Percentiles rank a stretch among this genome's conserved stretches.
phyloP scores from a whole-genome alignment of 2,888 invertebrate genomes.

The Sarcophaga caerulescens region DNA sequence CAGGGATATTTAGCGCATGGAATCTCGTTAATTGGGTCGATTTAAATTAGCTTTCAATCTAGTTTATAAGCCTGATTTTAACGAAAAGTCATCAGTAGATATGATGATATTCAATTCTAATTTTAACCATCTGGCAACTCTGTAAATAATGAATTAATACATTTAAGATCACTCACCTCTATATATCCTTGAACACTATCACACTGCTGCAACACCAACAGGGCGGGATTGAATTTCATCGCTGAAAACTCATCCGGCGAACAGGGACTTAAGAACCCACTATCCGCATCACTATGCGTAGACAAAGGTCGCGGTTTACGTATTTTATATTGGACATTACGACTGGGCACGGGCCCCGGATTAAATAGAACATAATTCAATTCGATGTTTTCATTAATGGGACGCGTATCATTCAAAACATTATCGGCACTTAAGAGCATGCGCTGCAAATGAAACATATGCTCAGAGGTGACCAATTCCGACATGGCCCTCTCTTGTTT shows the following conservation, averaged over 20 bases:
- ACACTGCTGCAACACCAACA: conserved; percentile 80
- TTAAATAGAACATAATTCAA: conserved; percentile 81
- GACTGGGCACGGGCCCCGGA: conserved; percentile 80
- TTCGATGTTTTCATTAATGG: conserved; percentile 80
- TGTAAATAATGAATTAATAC: too few species aligned
- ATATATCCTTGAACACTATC: conserved; percentile 81
- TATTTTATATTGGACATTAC: conserved; percentile 80
- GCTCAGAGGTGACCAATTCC: conserved; percentile 75
- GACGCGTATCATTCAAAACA: conserved; percentile 75
- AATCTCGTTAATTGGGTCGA: too few species aligned
- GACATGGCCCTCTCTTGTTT: conserved; percentile 74
- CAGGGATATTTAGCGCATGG: too few species aligned
- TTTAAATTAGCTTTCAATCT: too few species aligned
- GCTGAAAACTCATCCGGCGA: conserved; percentile 82
- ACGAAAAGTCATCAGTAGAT: too few species aligned
- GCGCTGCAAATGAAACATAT: conserved; percentile 76
- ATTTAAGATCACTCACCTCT: conserved; percentile 77
- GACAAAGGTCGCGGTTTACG: conserved; percentile 79
- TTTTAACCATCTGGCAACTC: too few species aligned
- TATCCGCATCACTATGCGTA: conserved; percentile 84
- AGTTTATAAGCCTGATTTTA: too few species aligned
- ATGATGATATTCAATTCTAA: too few species aligned
- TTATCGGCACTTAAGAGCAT: conserved; percentile 72
- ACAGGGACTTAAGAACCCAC: conserved; percentile 85
- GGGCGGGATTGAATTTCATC: conserved; percentile 77